Conservation (phyloP, 2,797 vertebrate genomes). For the Myotis daubentonii region DNA sequence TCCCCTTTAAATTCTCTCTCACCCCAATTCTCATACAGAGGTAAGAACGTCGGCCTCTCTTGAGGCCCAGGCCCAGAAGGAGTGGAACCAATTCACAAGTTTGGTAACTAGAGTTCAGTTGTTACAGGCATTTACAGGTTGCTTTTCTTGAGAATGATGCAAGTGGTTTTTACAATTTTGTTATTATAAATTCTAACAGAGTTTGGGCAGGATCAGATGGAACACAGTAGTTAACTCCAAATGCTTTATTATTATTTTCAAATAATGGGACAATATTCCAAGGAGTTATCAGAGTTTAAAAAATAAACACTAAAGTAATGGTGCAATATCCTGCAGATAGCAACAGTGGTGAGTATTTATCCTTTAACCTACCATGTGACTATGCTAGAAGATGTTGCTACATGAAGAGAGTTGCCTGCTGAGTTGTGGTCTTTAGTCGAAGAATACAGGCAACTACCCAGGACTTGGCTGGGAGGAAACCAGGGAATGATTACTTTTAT, state of each 20-base stretch:
- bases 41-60: not conserved
- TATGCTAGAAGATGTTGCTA: not conserved
- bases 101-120: not conserved
- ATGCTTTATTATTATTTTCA: not conserved
- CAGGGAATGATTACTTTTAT: not conserved
- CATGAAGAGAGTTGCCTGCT: not conserved
- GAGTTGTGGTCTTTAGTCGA: not conserved
- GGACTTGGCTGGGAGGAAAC: not conserved
- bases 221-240: not conserved
- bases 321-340: not conserved
- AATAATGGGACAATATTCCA: not conserved
- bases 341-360: not conserved
- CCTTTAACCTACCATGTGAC: not conserved
- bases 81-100: not conserved
- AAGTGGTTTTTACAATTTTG: not conserved
- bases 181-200: not conserved
- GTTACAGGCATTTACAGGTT: not conserved
- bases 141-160: not conserved
- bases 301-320: not conserved
- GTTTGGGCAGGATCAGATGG: not conserved
- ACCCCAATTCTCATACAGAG: not conserved
- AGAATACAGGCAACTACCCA: not conserved
- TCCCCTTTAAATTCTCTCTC: not conserved
- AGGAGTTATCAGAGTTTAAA: not conserved
- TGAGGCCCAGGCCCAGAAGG: not conserved